Evolutionary conservation across 1,140 invertebrate genomes (phyloP).

Genomic region (Zeugodacus cucurbitae): DNA sequence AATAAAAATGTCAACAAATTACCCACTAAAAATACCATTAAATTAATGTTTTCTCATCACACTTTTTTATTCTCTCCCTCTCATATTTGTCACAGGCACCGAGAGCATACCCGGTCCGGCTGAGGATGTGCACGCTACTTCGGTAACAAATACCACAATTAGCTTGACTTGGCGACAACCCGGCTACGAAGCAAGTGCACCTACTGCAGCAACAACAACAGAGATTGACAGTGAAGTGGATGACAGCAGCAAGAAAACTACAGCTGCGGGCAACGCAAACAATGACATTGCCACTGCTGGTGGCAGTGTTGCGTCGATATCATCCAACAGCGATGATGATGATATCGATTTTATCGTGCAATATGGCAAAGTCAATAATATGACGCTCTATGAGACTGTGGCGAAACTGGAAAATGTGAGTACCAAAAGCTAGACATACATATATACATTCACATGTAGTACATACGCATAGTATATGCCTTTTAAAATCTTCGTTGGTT

Average conservation of each 20-base stretch:
- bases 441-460: too few relatives aligned
- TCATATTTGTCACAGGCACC: conserved; percentile 69
- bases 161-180: conserved; percentile 78
- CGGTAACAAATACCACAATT: conserved; percentile 72
- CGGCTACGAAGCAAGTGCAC: conserved; percentile 70
- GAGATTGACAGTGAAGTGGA: neutral
- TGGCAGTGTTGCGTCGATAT: neutral
- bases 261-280: neutral
- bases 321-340: conserved; percentile 45
- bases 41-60: neutral
- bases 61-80: neutral
- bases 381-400: conserved; percentile 74
- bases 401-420: conserved; percentile 74
- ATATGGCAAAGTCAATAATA: conserved; percentile 80
- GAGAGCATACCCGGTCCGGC: conserved; percentile 79
- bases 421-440: conserved; percentile 42
- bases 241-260: too few relatives aligned
- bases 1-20: too few relatives aligned
- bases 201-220: neutral
- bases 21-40: neutral
- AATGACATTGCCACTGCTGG: conserved; percentile 3
- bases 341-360: conserved; percentile 76
- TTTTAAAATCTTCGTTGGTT: neutral
- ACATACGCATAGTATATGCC: too few relatives aligned
- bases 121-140: conserved; percentile 76